phyloP scores from a whole-genome alignment of 2,797 vertebrate genomes.

The Gadopsis bispinosus region DNA sequence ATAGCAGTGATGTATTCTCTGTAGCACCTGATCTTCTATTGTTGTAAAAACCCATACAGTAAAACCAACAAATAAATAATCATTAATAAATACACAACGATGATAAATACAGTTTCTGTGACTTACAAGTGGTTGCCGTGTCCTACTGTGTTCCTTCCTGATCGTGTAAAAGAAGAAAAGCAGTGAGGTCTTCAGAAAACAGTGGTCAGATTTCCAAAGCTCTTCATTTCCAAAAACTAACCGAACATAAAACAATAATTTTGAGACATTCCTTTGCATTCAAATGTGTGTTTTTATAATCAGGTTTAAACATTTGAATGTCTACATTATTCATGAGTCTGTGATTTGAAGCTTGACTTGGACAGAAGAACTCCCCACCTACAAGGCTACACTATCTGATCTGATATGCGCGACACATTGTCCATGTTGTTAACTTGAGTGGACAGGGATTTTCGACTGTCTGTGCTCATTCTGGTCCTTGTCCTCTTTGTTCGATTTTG shows the following conservation, averaged over 20 bases:
- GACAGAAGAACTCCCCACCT: not conserved
- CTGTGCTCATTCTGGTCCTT: constrained; percentile 86
- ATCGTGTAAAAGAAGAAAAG: not conserved
- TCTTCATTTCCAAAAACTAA: not conserved
- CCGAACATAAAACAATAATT: not conserved
- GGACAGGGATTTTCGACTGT: constrained; percentile 95
- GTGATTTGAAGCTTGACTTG: not conserved
- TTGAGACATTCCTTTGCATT: not conserved
- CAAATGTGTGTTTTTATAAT: not conserved
- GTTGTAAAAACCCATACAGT: not conserved
- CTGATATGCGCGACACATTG: constrained; percentile 90
- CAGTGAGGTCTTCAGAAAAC: constrained; percentile 5
- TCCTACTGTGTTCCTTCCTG: not conserved
- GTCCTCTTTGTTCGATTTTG: constrained; percentile 79
- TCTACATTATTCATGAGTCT: not conserved
- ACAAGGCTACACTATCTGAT: constrained; percentile 88
- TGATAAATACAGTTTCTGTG: constrained; percentile 13
- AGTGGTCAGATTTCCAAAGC: not conserved
- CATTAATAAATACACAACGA: not conserved
- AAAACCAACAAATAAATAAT: not conserved
- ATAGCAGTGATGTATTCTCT: not conserved
- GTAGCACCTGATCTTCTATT: not conserved
- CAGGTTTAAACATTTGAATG: not conserved
- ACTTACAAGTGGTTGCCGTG: not conserved
- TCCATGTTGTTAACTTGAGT: constrained; percentile 94